Conservation (phyloP, 2,797 vertebrate species). For the Gambelia wislizenii region DNA sequence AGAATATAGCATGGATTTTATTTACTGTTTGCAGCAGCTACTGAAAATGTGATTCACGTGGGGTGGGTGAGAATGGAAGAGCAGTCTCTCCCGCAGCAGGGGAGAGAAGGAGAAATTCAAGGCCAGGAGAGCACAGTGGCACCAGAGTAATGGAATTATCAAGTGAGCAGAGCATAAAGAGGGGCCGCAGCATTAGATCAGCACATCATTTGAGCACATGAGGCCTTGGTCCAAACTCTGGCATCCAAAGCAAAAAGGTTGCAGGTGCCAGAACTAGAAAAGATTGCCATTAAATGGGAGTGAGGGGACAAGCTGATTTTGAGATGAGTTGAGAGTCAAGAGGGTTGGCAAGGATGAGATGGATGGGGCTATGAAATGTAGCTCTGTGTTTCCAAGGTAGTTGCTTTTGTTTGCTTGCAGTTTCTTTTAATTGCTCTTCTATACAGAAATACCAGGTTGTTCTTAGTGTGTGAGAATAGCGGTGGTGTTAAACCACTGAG, state of each 20-base stretch:
- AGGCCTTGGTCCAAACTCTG: not conserved
- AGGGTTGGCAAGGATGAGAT: no score
- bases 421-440: no score
- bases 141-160: not conserved
- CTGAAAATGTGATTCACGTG: constrained; percentile 58
- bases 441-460: no score
- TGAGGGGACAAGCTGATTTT: no score
- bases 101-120: not conserved
- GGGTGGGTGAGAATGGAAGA: constrained; percentile 22
- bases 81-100: not conserved
- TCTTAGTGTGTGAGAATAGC: no score
- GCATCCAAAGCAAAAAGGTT: not conserved
- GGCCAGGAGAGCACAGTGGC: not conserved
- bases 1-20: constrained; percentile 63
- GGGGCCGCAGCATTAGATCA: no score
- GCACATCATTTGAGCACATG: not conserved
- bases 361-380: no score
- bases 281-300: not conserved
- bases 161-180: not conserved
- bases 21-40: constrained; percentile 64
- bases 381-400: no score
- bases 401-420: no score
- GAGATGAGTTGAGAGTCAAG: no score
- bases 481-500: no score
- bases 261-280: not conserved